phyloP scores from a whole-genome alignment of 2,888 invertebrate species.

The Drosophila quasianomalipes region DNA sequence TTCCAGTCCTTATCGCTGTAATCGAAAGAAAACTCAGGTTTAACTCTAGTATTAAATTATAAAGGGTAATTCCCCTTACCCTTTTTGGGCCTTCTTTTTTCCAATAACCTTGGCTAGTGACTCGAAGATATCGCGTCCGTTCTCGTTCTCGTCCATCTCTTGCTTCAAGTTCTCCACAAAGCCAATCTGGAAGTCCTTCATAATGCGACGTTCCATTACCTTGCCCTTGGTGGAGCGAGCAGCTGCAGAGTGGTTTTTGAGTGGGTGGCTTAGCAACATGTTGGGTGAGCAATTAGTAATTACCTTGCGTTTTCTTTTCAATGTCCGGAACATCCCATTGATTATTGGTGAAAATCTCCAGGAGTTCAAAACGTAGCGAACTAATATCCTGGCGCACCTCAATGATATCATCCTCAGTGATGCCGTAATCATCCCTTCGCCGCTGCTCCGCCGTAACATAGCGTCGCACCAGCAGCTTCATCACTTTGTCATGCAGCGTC shows the following conservation, averaged over 20 bases:
- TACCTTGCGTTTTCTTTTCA: constrained; percentile 87
- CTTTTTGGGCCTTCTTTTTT: constrained; percentile 85
- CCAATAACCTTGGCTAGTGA: constrained; percentile 94
- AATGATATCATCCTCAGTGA: constrained; percentile 99
- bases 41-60: neutral
- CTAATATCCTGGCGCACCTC: constrained; percentile 99
- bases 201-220: constrained; percentile 93
- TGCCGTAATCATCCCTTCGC: constrained; percentile 95
- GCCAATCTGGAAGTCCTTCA: constrained; percentile 96
- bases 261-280: constrained; percentile 24
- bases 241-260: constrained; percentile 86
- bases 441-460: constrained; percentile 96
- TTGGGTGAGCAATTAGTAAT: constrained; percentile 7
- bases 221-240: constrained; percentile 90
- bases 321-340: constrained; percentile 94
- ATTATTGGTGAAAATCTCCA: constrained; percentile 95
- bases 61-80: constrained; percentile 58
- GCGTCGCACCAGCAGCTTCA: constrained; percentile 94
- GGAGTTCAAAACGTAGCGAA: constrained; percentile 95
- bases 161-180: constrained; percentile 93
- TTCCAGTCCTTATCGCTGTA: constrained; percentile 90
- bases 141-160: constrained; percentile 89
- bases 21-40: neutral
- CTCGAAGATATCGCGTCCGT: constrained; percentile 92
- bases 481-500: constrained; percentile 92